Percentiles rank a stretch among this genome's conserved stretches.
phyloP scores from a whole-genome alignment of 2,888 invertebrate genomes.

The Apodemia duryi region DNA sequence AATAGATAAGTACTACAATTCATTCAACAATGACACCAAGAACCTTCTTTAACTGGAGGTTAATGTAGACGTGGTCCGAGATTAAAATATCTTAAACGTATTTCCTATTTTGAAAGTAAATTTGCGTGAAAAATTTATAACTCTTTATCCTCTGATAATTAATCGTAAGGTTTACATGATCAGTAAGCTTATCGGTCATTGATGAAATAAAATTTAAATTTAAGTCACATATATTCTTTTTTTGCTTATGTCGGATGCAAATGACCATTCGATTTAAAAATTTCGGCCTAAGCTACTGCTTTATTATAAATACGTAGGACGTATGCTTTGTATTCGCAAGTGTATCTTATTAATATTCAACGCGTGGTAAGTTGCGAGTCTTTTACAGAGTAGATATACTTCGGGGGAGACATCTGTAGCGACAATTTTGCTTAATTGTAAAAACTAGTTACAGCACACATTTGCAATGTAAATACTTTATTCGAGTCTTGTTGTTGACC shows the following conservation, averaged over 20 bases:
- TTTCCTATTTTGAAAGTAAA: too few relatives aligned
- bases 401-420: slow-evolving; percentile 2
- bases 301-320: neutral
- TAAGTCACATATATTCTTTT: neutral
- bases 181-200: too few relatives aligned
- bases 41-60: too few relatives aligned
- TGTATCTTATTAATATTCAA: slow-evolving; percentile 2
- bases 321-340: slow-evolving; percentile 1
- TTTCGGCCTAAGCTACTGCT: neutral
- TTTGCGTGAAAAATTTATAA: too few relatives aligned
- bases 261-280: neutral
- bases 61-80: too few relatives aligned
- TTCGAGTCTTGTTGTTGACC: neutral
- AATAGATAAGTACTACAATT: too few relatives aligned
- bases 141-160: too few relatives aligned
- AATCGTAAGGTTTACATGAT: too few relatives aligned
- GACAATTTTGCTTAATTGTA: slow-evolving; percentile 10
- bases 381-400: slow-evolving; percentile 1
- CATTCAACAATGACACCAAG: too few relatives aligned
- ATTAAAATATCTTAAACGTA: too few relatives aligned
- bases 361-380: neutral
- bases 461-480: neutral
- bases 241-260: neutral
- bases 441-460: slow-evolving; percentile 10
- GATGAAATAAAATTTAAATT: too few relatives aligned